A percentile compares a stretch with the other conserved stretches of the same genome.
These are phyloP conservation scores for Dryobotodes eremita DNA, from an alignment of 2,888 invertebrate genomes.

Conservation along the genomic window DNA sequence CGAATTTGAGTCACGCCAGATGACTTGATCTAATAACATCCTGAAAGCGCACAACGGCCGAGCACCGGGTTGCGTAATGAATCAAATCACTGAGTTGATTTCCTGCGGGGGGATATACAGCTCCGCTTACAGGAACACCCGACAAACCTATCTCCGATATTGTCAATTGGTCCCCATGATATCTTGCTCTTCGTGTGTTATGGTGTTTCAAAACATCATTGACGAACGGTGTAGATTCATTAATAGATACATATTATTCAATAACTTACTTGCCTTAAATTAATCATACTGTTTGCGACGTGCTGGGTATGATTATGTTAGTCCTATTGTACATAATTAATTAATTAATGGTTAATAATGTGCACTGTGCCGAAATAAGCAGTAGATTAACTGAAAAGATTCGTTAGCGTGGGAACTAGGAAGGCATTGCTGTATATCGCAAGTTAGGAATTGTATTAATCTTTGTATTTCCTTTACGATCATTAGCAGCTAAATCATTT, in stretches of 20 bases:
- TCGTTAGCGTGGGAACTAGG: slow-evolving; percentile 33
- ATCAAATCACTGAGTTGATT: slow-evolving; percentile 74
- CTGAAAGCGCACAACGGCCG: slow-evolving; percentile 55
- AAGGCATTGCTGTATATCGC: slow-evolving; percentile 4
- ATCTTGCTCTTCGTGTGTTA: slow-evolving; percentile 15
- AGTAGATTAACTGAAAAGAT: slow-evolving; percentile 18
- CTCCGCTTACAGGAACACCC: slow-evolving; percentile 49
- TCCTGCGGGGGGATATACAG: slow-evolving; percentile 61
- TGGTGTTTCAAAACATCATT: slow-evolving; percentile 1
- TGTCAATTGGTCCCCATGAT: slow-evolving; percentile 43
- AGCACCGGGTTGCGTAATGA: slow-evolving; percentile 58
- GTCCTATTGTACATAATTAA: slow-evolving; percentile 27
- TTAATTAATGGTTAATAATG: slow-evolving; percentile 27
- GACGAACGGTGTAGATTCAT: background rate
- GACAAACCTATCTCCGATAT: slow-evolving; percentile 49
- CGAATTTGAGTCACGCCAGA: slow-evolving; percentile 47
- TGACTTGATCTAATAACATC: slow-evolving; percentile 58
- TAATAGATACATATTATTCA: slow-evolving; percentile 9
- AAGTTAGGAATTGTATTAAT: slow-evolving; percentile 3
- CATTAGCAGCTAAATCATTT: background rate
- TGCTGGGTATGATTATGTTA: slow-evolving; percentile 2
- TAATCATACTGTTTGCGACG: slow-evolving; percentile 12
- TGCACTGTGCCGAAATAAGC: slow-evolving; percentile 22
- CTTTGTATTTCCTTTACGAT: slow-evolving; percentile 7
- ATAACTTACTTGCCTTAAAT: slow-evolving; percentile 12